These are phyloP conservation scores for Zootermopsis nevadensis DNA, from an alignment of 2,888 invertebrate genomes.

Conservation along the genomic window DNA sequence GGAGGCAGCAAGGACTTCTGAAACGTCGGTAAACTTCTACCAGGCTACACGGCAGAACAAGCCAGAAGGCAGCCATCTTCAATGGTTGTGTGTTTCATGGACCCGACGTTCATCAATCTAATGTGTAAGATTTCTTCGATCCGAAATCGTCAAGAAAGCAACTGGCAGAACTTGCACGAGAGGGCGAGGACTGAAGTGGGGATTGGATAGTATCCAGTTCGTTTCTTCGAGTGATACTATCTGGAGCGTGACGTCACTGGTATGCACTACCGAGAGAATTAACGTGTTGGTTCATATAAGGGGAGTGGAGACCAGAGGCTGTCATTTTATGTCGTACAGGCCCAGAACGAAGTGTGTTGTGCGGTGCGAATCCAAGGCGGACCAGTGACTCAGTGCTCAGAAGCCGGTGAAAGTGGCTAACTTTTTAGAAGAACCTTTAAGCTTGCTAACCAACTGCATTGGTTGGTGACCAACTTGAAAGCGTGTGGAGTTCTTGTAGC, in stretches of 20 bases:
- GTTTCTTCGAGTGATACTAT: conserved; percentile 26
- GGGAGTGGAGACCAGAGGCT: conserved; percentile 34
- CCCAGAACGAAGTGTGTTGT: conserved; percentile 19
- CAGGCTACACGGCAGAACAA: too few species aligned
- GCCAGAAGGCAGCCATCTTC: too few species aligned
- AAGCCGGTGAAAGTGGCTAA: conserved; percentile 28
- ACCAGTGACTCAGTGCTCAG: conserved; percentile 10
- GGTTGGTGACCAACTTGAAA: conserved; percentile 28
- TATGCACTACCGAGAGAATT: neutral
- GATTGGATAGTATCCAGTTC: conserved; percentile 22
- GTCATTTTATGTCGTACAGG: conserved; percentile 29
- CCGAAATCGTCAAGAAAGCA: conserved; percentile 7
- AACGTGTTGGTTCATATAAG: conserved; percentile 24
- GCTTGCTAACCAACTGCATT: conserved; percentile 27
- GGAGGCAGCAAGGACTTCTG: too few species aligned
- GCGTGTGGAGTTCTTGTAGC: conserved; percentile 33
- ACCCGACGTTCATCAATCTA: neutral
- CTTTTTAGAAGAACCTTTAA: neutral
- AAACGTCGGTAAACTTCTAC: too few species aligned
- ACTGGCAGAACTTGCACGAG: neutral
- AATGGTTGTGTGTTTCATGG: neutral
- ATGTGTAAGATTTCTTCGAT: neutral
- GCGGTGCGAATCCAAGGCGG: neutral
- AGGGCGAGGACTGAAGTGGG: neutral
- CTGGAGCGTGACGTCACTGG: conserved; percentile 36